Base-by-base conservation (phyloP, 2,888 invertebrate species). In the Calephelis perditalis region DNA sequence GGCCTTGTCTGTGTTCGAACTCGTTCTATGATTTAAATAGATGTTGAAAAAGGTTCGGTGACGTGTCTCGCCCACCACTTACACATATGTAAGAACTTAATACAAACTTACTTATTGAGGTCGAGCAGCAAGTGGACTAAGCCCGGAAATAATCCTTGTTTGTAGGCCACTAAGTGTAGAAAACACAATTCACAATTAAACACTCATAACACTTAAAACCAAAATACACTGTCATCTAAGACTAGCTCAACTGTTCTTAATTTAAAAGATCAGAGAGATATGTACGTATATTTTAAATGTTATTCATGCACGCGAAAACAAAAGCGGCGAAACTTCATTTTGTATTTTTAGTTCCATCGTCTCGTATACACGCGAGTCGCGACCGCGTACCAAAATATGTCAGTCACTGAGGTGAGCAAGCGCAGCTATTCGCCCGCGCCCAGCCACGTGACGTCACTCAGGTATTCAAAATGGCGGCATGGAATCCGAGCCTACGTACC, bases 381-480 rank as follows among this genome's bases (percentile, higher is more conserved):
- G 84, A 77, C 77, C 82, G 81, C 82, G 83, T 65, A 60, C 63
- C 64, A 67, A 69, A n/a, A n/a, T n/a, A 68, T 70, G 68, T 65
- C 68, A 67, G 67, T 61, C 65, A 62, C 64, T 74, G 72, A 77
- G 76, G 73, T 82, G 86, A 81, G 83, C 82, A 74, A 71, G 82
- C 84, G 83, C 82, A 61, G 62, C 75, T 75, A 72, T 71, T 76
- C 76, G 79, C 82, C 84, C 86, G 84, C 85, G 84, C 87, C 87
- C 84, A 82, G 77, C 76, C 73, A 71, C 75, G 81, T 89, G 88
- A 90, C 90, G 88, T 89, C 89, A 90, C 76, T 70, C 62, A 70
- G 87, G 86, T 86, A 90, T 90, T 89, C 87, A 90, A 89, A 84
- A 90, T 90, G 90, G 90, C 89, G 80, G 81, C 78, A 65, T 70